These are phyloP conservation scores for Leptocoma aspasia DNA, from an alignment of 2,113 vertebrate genomes.

Conservation along the genomic window DNA sequence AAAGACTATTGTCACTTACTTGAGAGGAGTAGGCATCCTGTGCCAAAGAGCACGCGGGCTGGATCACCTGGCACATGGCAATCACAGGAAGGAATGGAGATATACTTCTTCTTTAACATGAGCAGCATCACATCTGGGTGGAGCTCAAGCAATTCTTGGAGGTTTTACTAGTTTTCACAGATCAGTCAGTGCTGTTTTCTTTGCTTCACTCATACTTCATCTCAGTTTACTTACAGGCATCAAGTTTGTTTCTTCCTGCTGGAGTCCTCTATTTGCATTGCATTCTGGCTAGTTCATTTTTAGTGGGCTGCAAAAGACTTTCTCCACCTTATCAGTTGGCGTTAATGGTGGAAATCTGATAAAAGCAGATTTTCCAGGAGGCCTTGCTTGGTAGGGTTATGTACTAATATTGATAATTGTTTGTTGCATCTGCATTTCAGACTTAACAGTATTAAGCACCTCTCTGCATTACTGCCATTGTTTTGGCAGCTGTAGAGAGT, in stretches of 20 bases:
- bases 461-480: neutral
- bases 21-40: neutral
- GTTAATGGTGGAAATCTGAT: neutral
- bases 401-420: neutral
- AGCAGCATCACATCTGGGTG: neutral
- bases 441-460: neutral
- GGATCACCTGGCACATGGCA: neutral
- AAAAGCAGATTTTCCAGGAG: conserved; percentile 3
- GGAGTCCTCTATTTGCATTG: neutral
- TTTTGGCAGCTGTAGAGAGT: neutral
- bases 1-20: neutral
- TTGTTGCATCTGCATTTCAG: neutral
- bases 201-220: neutral
- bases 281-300: neutral
- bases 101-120: neutral
- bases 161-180: neutral
- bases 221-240: neutral
- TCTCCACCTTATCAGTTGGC: neutral
- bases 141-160: neutral
- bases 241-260: neutral
- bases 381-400: neutral
- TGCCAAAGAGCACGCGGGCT: neutral
- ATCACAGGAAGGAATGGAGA: neutral
- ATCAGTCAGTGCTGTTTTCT: neutral
- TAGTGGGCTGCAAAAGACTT: neutral